A percentile compares a stretch with the other conserved stretches of the same genome.
phyloP scores from a whole-genome alignment of 2,113 vertebrate genomes.

The Sialia sialis region DNA sequence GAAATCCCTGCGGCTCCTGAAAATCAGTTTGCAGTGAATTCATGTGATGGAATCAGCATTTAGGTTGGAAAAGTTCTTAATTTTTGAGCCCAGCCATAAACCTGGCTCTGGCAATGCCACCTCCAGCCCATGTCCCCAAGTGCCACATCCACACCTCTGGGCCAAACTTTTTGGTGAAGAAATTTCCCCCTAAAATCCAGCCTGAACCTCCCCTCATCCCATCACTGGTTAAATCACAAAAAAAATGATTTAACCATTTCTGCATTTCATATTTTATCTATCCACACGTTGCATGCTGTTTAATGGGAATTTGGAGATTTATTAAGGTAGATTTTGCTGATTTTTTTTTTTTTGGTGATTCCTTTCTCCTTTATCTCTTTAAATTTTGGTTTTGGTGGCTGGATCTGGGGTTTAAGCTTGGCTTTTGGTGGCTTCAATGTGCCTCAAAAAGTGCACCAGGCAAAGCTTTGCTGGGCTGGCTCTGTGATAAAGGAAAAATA shows the following conservation, averaged over 20 bases:
- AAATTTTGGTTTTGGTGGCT: neutral
- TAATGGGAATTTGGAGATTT: neutral
- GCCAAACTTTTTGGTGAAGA: neutral
- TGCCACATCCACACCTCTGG: neutral
- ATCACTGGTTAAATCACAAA: neutral
- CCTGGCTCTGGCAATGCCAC: neutral
- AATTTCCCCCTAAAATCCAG: neutral
- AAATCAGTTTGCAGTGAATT: fast-evolving
- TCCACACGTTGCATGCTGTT: fast-evolving
- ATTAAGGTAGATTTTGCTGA: neutral
- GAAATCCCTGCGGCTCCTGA: neutral
- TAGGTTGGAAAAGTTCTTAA: neutral
- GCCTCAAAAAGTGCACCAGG: neutral
- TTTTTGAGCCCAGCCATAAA: neutral
- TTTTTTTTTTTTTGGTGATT: neutral
- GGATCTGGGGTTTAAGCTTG: neutral
- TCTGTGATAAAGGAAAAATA: neutral
- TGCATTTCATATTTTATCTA: neutral
- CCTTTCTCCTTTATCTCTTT: neutral
- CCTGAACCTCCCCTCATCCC: neutral
- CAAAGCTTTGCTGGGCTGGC: neutral
- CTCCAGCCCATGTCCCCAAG: neutral
- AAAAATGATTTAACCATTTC: neutral
- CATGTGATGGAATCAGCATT: neutral
- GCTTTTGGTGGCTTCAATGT: neutral